A percentile compares a stretch with the other conserved stretches of the same genome.
Evolutionary conservation across 2,888 invertebrate genomes (phyloP).

Genomic region (Microctonus brassicae): DNA sequence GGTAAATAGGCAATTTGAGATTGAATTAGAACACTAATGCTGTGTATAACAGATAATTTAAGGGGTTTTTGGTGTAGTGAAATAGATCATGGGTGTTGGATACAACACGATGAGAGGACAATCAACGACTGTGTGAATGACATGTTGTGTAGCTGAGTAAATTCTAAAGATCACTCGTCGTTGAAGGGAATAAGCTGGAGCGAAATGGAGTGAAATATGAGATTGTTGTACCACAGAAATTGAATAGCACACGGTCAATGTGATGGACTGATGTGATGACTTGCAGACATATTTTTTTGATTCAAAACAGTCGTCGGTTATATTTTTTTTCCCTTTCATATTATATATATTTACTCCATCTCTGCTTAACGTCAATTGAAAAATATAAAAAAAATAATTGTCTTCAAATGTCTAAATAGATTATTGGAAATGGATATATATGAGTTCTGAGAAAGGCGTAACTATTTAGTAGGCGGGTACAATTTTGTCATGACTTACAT

Average conservation of each 20-base stretch:
- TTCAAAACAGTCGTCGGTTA: not conserved
- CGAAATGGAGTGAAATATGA: constrained; percentile 41
- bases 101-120: too few relatives aligned
- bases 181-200: constrained; percentile 48
- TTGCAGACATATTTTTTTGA: not conserved
- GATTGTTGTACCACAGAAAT: constrained; percentile 24
- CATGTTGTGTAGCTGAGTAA: constrained; percentile 47
- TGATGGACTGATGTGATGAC: constrained; percentile 6
- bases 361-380: not conserved
- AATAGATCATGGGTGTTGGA: constrained; percentile 39
- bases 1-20: constrained; percentile 57
- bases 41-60: constrained; percentile 48
- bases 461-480: not conserved
- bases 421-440: not conserved
- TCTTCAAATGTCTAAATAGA: not conserved
- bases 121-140: constrained; percentile 39
- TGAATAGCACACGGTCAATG: not conserved
- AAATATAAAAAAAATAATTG: not conserved
- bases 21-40: constrained; percentile 59
- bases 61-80: constrained; percentile 46
- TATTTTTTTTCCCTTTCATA: too few relatives aligned
- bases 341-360: not conserved
- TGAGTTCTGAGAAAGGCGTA: not conserved
- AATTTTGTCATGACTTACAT: not conserved
- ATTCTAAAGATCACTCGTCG: constrained; percentile 50